Base-by-base conservation (phyloP, 2,113 vertebrate species). In the Daubentonia madagascariensis region DNA sequence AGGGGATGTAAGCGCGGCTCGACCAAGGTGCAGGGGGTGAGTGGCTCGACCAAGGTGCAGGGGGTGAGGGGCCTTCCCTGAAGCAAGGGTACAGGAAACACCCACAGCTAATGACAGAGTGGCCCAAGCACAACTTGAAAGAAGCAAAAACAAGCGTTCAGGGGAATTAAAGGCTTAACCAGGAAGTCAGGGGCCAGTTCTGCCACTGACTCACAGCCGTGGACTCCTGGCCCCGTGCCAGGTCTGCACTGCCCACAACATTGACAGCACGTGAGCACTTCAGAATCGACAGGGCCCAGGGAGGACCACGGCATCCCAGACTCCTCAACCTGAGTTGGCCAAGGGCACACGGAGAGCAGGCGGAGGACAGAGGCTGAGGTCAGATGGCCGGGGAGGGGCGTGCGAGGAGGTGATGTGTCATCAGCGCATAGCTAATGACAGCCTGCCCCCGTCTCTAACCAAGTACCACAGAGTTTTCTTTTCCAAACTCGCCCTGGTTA, bases 111-210 rank as follows among this genome's bases (percentile, higher is more conserved):
- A 96, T 97, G 97, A 97, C 95, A 97, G 80, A 92, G 93, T n/a
- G 78, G 93, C 85, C 90, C 11, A 83, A 61, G 96, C 40, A 92
- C 87, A 84, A 97, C 96, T 97, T 97, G 89, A 97, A 96, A 98
- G 98, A 45, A 92, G 96, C 84, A 89, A 96, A 97, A 97, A 93
- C 94, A 98, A 95, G 95, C 86, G 0, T 85, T 92, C 63, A 20
- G 57, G 72, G 94, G 97, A 92, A 97, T 97, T 85, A 98, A 94
- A 97, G 95, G 96, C 95, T 93, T 80, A 48, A 57, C 78, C 93
- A 96, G 96, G 97, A 97, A 97, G 97, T 92, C n/a, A 32, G 73
- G 81, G 96, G 89, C 97, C 89, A 92, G 97, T 96, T 96, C 89
- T 96, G 84, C 95, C 81, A 28, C 96, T 98, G 97, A 97, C 95